Evolutionary conservation across 2,797 vertebrate genomes (phyloP), one percentile per base, ranked within the genome.

Genomic region (Peromyscus eremicus): DNA sequence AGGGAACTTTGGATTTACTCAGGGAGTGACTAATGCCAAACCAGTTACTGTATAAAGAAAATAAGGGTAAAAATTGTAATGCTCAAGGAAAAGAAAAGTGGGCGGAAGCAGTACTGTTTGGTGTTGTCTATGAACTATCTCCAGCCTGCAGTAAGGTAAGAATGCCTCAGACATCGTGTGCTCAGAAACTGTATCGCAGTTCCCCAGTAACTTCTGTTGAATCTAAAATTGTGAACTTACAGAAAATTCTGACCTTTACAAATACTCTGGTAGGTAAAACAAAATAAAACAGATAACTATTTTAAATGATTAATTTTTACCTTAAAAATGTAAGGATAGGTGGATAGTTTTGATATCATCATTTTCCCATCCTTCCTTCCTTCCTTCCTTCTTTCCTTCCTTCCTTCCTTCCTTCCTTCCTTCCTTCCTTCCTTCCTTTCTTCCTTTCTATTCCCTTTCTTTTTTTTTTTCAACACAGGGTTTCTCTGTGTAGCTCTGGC

Each of bases 261-360:
- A 94, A 91, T 49, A 66, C 10, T 25, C 34, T 32, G 86, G 23
- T 66, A 73, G n/a, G 11, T 70, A 85, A 68, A 37, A 89, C 25
- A 64, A 43, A 57, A 79, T 6, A 27, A 37, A 60, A 37, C 0
- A 49, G 49, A 25, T 73, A 70, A 13, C 13, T 29, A 43, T 83
- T 94, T 96, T 91, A 93, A 73, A 55, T 52, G 86, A 80, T 92
- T 84, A 80, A 60, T 57, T 94, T 94, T 95, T 87, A 93, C 34
- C 29, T 75, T 86, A 95, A 85, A 95, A 66, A 64, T 66, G 13
- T 16, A 93, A 89, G n/a, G 62, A 40, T 14, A 57, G 6, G 13
- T 10, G 52, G 34, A 52, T 3, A n/a, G 49, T 66, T 25, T n/a
- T 91, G 32, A 64, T 68, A 70, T 82, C 34, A 49, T 49, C 49